Percentiles rank a stretch among this genome's conserved stretches.
Evolutionary conservation across 1,140 invertebrate genomes (phyloP).

Genomic region (Sarcophaga peregrina): DNA sequence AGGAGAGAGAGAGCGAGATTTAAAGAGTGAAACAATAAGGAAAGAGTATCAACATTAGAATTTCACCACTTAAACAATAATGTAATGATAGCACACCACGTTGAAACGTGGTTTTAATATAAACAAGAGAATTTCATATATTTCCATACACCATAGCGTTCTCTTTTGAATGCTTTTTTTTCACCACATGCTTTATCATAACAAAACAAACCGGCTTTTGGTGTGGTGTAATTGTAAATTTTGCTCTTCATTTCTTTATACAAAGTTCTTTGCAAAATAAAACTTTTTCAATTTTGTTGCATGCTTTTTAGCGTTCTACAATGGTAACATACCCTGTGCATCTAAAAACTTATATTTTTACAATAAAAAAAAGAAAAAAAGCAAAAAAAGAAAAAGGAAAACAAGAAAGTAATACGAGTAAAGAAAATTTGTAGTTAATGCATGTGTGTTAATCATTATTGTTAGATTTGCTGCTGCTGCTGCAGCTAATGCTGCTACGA

Average conservation of each 20-base stretch:
- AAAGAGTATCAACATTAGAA: neutral
- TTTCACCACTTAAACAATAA: neutral
- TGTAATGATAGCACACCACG: neutral
- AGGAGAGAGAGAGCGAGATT: neutral
- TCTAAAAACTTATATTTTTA: no score
- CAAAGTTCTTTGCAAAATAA: neutral
- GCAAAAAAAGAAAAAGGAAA: no score
- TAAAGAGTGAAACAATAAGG: neutral
- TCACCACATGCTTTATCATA: neutral
- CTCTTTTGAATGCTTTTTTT: neutral
- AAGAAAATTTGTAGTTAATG: neutral
- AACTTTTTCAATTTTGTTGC: constrained; percentile 1
- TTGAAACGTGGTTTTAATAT: neutral
- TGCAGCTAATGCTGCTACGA: no score
- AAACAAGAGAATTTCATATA: no score
- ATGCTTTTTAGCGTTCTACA: neutral
- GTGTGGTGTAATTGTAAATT: neutral
- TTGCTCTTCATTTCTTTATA: neutral
- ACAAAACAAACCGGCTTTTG: no score
- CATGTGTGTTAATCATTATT: neutral
- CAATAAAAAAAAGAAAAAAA: no score
- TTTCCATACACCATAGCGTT: neutral
- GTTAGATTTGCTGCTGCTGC: no score
- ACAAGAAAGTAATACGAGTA: no score
- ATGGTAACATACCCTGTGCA: neutral